Percentiles rank a stretch among this genome's conserved stretches.
phyloP scores from a whole-genome alignment of 2,113 vertebrate genomes.

The Percopsis transmontana region DNA sequence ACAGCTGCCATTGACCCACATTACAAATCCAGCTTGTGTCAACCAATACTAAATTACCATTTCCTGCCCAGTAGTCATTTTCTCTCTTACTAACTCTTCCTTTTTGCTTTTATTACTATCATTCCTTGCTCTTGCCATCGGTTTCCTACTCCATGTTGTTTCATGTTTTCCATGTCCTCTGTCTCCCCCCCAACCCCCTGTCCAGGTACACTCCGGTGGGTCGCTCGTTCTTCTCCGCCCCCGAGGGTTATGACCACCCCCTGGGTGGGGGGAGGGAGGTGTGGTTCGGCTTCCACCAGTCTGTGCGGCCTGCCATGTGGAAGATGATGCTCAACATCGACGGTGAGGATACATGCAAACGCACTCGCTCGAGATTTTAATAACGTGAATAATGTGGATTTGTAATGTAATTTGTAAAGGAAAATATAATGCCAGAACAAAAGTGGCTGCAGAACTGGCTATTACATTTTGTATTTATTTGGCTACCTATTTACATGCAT shows the following conservation, averaged over 20 bases:
- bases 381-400: too few species aligned
- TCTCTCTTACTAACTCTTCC: not conserved
- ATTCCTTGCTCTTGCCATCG: not conserved
- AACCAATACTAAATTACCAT: not conserved
- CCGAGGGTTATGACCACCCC: constrained; percentile 97
- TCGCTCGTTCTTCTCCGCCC: constrained; percentile 98
- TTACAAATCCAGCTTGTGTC: constrained; percentile 26
- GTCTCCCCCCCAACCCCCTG: constrained; percentile 4
- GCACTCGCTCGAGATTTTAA: too few species aligned
- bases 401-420: too few species aligned
- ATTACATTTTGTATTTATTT: too few species aligned
- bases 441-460: too few species aligned
- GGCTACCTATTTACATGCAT: too few species aligned
- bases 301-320: constrained; percentile 98
- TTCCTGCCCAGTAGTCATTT: constrained; percentile 3
- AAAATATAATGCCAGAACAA: too few species aligned
- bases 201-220: constrained; percentile 97
- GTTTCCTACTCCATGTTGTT: too few species aligned
- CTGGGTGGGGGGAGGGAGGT: constrained; percentile 97
- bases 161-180: not conserved
- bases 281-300: constrained; percentile 99
- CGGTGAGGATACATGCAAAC: constrained; percentile 81
- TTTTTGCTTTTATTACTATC: not conserved
- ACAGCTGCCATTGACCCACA: constrained; percentile 34
- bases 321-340: constrained; percentile 99